phyloP scores from a whole-genome alignment of 2,113 vertebrate species.

The Empidonax traillii region DNA sequence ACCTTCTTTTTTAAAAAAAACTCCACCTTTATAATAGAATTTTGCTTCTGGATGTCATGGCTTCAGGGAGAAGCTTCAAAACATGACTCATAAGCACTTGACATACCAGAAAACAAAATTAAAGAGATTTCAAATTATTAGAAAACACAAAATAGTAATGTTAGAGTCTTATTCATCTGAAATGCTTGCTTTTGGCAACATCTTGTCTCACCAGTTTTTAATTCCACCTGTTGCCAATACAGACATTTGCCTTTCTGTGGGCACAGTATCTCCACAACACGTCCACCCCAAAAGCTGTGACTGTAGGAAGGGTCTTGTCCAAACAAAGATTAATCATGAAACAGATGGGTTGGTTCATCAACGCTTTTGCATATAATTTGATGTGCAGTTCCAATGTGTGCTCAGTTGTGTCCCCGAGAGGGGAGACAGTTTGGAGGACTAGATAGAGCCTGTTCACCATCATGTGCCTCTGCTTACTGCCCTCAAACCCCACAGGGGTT shows the following conservation, averaged over 20 bases:
- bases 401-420: not conserved
- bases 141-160: not conserved
- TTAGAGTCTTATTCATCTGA: not conserved
- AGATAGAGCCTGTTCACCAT: not conserved
- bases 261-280: not conserved
- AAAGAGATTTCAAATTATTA: not conserved
- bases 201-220: not conserved
- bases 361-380: not conserved
- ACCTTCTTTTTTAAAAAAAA: not conserved
- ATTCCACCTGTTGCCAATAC: not conserved
- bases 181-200: not conserved
- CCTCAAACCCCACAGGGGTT: not conserved
- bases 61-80: constrained; percentile 11
- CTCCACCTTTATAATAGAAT: not conserved
- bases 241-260: not conserved
- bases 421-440: not conserved
- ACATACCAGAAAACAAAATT: constrained; percentile 34
- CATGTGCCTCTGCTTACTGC: not conserved
- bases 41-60: not conserved
- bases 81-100: not conserved
- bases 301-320: not conserved
- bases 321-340: not conserved
- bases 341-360: not conserved
- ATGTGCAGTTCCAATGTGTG: not conserved
- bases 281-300: not conserved